These are phyloP conservation scores for Clunio marinus DNA, from an alignment of 2,888 invertebrate species.

Conservation along the genomic window DNA sequence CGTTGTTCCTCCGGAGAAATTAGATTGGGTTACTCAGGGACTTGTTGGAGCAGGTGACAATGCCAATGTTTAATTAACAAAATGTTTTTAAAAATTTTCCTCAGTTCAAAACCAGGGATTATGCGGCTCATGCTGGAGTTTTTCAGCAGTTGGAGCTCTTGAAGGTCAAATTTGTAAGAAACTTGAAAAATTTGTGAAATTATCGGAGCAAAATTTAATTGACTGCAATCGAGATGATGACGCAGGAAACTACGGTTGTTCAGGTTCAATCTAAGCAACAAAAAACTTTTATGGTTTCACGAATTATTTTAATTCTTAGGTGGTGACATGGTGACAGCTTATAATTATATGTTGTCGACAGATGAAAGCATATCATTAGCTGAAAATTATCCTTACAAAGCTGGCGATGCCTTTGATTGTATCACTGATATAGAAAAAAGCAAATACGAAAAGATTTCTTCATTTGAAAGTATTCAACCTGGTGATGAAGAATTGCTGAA, in stretches of 20 bases:
- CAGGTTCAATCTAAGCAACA: too few species aligned
- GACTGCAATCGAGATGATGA: constrained; percentile 18
- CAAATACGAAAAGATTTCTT: background rate
- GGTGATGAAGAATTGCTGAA: constrained; percentile 14
- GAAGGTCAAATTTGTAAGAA: constrained; percentile 15
- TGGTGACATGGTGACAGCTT: constrained; percentile 17
- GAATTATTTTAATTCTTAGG: too few species aligned
- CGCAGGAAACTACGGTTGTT: constrained; percentile 4
- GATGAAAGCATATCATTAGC: background rate
- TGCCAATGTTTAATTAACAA: background rate
- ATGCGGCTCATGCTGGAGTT: constrained; percentile 4
- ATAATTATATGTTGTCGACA: background rate
- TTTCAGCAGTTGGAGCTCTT: constrained; percentile 13
- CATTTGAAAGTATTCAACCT: background rate
- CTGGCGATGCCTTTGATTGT: constrained; percentile 3
- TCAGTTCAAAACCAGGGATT: background rate
- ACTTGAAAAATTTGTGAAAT: background rate
- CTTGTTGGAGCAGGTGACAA: background rate
- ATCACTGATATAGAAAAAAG: background rate
- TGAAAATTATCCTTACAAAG: constrained; percentile 20
- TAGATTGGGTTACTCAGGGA: background rate
- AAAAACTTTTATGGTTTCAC: too few species aligned
- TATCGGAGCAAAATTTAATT: constrained; percentile 15
- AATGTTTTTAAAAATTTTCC: too few species aligned
- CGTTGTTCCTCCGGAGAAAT: background rate